Percentiles rank a stretch among this genome's conserved stretches.
Evolutionary conservation across 2,888 invertebrate species (phyloP).

Genomic region (Drosophila mimica): DNA sequence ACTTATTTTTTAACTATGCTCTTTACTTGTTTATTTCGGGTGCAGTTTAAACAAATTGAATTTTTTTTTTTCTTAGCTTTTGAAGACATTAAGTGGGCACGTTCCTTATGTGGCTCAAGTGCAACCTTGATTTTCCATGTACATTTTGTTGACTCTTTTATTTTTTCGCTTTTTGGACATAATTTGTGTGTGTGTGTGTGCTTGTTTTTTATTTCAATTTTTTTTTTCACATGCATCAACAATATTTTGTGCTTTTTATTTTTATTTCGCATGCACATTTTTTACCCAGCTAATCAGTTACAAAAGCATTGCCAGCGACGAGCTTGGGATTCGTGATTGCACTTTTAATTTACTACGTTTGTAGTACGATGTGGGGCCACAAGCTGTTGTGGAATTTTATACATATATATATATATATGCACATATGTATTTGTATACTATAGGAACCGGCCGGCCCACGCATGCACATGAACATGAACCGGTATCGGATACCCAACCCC

Average conservation of each 20-base stretch:
- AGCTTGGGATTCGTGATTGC: conserved; percentile 77
- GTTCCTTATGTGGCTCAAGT: conserved; percentile 66
- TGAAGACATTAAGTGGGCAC: conserved; percentile 54
- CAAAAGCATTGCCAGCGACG: conserved; percentile 65
- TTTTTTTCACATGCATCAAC: conserved; percentile 76
- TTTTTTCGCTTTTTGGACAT: conserved; percentile 47
- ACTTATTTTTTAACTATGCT: neutral
- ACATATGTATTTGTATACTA: conserved; percentile 3
- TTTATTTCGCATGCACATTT: conserved; percentile 55
- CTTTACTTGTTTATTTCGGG: neutral
- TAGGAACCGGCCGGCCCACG: conserved; percentile 79
- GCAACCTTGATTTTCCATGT: conserved; percentile 77
- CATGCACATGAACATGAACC: conserved; percentile 65
- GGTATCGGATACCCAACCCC: conserved; percentile 34
- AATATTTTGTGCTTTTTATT: conserved; percentile 54
- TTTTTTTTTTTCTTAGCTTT: conserved; percentile 34
- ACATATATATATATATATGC: neutral
- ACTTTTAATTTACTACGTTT: conserved; percentile 74
- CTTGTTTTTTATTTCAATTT: conserved; percentile 29
- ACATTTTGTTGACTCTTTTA: conserved; percentile 53
- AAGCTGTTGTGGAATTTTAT: conserved; percentile 5
- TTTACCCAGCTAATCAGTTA: conserved; percentile 73
- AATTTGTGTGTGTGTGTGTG: neutral
- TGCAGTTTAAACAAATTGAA: conserved; percentile 2
- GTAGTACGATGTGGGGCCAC: conserved; percentile 48